Base-by-base conservation (phyloP, 2,888 invertebrate species). In the Caenorhabditis becei region DNA sequence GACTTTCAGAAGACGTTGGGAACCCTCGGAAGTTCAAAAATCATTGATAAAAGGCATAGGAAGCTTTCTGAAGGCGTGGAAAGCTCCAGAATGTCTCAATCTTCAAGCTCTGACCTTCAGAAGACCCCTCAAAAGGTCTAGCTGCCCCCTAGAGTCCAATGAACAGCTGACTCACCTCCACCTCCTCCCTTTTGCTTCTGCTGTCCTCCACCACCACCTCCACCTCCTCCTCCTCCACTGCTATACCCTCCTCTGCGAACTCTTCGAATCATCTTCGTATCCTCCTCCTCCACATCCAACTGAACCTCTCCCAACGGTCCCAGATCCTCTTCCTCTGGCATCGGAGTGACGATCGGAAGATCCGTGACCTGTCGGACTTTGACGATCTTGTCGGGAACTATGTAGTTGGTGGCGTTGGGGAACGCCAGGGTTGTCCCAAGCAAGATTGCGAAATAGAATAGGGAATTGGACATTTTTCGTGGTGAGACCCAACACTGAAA, bases 211-310 rank as follows among this genome's bases (percentile, higher is more conserved):
- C 16, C 14, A 14, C 35, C 35, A 8, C 35, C 35, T 35, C 41
- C 14, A 10, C 16, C 14, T 41, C 41, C 41, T 41, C 41, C 41
- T 10, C 41, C 41, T 41, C 41, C 41, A 41, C 41, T 41, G 16
- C 53, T 37, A 23, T 71, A 71, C 51, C 62, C 71, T 62, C 71
- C 18, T 54, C 71, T 24, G n/a, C n/a, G n/a, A 1, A 71, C 71
- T 62, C 71, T n/a, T n/a, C n/a, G n/a, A n/a, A n/a, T 37, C 26
- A 62, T 16, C 16, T 71, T 71, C 1, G 54, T 49, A 44, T 71
- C 71, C 62, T 71, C 71, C 20, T 71, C 71, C 28, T 59, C 71
- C 26, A 71, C 71, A 71, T 71, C 71, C 54, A 71, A 32, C 24
- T 71, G 71, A 16, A 71, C 71, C 44, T 71, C 71, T 18, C 71